A percentile compares a stretch with the other conserved stretches of the same genome.
Evolutionary conservation across 92 coral and sea anemone genomes (phyloP).

Genomic region (Heliopora coerulea): DNA sequence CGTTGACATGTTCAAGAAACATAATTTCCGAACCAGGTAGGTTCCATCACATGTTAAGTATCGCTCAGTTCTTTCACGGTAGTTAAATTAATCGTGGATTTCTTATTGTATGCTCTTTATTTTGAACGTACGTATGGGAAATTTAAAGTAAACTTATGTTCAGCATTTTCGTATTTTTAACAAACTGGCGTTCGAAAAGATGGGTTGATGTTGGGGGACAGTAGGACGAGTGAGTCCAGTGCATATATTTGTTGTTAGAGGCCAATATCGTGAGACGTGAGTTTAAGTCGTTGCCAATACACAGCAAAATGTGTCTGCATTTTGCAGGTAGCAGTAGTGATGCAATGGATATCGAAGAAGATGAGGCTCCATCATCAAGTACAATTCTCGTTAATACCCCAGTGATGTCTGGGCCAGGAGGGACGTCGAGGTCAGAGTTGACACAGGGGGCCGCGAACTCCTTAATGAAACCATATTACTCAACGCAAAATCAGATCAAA

Average conservation of each 20-base stretch:
- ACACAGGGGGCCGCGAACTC: conserved; percentile 13
- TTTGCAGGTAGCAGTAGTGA: conserved; percentile 51
- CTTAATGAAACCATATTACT: conserved; percentile 17
- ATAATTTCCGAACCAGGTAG: conserved; percentile 23
- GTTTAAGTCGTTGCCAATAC: too few species aligned
- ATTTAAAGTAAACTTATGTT: too few species aligned
- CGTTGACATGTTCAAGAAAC: neutral
- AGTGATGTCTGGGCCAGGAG: conserved; percentile 37
- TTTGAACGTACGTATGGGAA: too few species aligned
- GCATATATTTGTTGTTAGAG: too few species aligned
- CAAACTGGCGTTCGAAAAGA: too few species aligned
- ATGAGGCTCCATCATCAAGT: conserved; percentile 60
- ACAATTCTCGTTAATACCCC: conserved; percentile 62
- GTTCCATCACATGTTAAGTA: neutral
- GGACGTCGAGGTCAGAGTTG: conserved; percentile 9
- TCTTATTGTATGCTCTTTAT: too few species aligned
- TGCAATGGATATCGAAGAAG: conserved; percentile 92
- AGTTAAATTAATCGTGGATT: too few species aligned
- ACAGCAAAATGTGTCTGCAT: too few species aligned
- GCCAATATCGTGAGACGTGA: too few species aligned
- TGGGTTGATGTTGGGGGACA: too few species aligned
- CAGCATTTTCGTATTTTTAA: too few species aligned
- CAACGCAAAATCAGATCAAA: conserved; percentile 30
- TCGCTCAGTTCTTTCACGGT: too few species aligned
- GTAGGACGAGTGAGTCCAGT: neutral